Evolutionary conservation across 2,888 invertebrate species (phyloP).

Genomic region (Epicampocera succincta): DNA sequence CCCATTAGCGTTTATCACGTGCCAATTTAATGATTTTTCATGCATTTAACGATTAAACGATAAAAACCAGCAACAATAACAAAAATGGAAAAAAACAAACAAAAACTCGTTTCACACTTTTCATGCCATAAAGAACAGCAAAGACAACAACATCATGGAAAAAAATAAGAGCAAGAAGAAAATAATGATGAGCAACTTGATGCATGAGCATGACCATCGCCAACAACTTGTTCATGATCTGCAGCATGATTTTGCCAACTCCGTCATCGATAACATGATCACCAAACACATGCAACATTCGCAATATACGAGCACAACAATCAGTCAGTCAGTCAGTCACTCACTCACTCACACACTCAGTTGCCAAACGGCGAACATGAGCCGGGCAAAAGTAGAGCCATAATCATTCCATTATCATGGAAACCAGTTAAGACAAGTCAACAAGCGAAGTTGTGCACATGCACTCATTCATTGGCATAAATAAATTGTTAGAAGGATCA

Average conservation of each 20-base stretch:
- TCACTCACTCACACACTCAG: background rate
- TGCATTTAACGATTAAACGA: constrained; percentile 66
- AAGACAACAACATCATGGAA: constrained; percentile 3
- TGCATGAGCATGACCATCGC: constrained; percentile 60
- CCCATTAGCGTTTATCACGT: constrained; percentile 70
- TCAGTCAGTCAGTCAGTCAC: constrained; percentile 30
- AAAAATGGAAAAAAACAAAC: background rate
- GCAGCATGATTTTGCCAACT: constrained; percentile 27
- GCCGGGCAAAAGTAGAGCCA: constrained; percentile 30
- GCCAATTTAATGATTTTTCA: constrained; percentile 69
- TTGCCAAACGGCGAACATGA: constrained; percentile 9
- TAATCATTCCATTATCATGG: constrained; percentile 52
- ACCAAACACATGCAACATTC: constrained; percentile 46
- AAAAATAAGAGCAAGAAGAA: background rate
- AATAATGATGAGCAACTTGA: constrained; percentile 48
- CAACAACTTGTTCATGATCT: constrained; percentile 49
- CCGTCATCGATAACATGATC: constrained; percentile 50
- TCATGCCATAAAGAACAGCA: constrained; percentile 53
- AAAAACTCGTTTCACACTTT: constrained; percentile 66
- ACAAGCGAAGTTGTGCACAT: background rate
- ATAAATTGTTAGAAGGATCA: constrained; percentile 13
- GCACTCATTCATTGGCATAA: background rate
- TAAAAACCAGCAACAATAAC: constrained; percentile 45
- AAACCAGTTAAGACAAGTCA: constrained; percentile 42
- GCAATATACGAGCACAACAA: constrained; percentile 5